Percentiles rank a stretch among this genome's conserved stretches.
Conservation (phyloP, 92 coral and sea anemone genomes). For the Epizoanthus fatuus region DNA sequence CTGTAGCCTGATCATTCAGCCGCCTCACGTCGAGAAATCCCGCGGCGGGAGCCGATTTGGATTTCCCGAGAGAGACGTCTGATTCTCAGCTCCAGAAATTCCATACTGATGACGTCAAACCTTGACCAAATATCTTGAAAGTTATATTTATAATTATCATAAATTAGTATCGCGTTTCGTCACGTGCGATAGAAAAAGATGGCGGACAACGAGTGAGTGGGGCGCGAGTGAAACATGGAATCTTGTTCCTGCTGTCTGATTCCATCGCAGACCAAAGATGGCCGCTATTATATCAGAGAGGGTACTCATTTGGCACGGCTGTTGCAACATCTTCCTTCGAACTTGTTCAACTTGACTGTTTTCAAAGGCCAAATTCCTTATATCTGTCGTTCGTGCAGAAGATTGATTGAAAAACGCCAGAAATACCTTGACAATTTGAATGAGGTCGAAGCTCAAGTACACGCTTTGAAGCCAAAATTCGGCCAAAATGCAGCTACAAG, state of each 20-base stretch:
- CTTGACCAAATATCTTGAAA: no score
- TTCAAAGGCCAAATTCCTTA: neutral
- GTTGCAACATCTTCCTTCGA: slow-evolving; percentile 1
- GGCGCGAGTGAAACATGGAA: neutral
- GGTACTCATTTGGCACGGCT: neutral
- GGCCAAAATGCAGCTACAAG: slow-evolving; percentile 8
- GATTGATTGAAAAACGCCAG: slow-evolving; percentile 18
- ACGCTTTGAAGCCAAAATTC: neutral
- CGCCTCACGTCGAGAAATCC: no score
- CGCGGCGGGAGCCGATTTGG: no score
- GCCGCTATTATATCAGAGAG: slow-evolving; percentile 2
- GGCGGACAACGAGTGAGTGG: neutral
- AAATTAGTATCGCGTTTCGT: neutral
- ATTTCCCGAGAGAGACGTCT: no score
- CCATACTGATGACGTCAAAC: no score
- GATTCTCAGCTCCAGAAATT: no score
- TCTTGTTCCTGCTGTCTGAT: slow-evolving; percentile 1
- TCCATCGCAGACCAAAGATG: slow-evolving; percentile 2
- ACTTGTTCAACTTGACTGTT: neutral
- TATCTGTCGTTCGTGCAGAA: slow-evolving; percentile 31
- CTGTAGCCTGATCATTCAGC: no score
- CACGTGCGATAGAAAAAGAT: slow-evolving; percentile 2
- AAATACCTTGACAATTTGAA: slow-evolving; percentile 5
- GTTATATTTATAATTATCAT: neutral
- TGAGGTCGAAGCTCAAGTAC: neutral